Evolutionary conservation across 2,797 vertebrate genomes (phyloP).

Genomic region (Megalops cyprinoides): DNA sequence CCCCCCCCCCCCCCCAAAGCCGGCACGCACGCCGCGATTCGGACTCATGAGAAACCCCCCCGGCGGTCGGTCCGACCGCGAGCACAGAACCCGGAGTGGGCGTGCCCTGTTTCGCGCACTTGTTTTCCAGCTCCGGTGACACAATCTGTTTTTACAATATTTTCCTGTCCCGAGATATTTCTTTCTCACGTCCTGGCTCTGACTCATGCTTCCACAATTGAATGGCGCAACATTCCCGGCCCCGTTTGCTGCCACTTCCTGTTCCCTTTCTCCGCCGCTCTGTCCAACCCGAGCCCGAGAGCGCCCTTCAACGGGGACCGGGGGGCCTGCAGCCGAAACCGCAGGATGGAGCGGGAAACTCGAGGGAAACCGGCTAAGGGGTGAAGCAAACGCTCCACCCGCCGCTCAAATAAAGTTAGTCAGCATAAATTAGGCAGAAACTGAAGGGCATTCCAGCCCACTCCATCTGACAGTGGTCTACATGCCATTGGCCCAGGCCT

Average conservation of each 20-base stretch:
- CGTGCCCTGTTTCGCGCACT: not conserved
- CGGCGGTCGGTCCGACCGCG: not conserved
- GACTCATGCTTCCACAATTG: slow-evolving; percentile 17
- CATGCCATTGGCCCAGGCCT: not conserved
- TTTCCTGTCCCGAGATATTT: not conserved
- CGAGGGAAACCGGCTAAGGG: too few species aligned
- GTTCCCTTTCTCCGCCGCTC: not conserved
- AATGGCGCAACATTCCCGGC: not conserved
- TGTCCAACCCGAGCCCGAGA: not conserved
- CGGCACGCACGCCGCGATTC: not conserved
- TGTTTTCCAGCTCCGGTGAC: not conserved
- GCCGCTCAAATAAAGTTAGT: not conserved
- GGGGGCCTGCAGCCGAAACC: not conserved
- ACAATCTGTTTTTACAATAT: not conserved
- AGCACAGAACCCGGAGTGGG: not conserved
- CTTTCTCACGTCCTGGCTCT: not conserved
- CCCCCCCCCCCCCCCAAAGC: too few species aligned
- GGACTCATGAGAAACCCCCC: not conserved
- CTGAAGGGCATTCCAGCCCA: not conserved
- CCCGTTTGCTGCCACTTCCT: not conserved
- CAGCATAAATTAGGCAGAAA: not conserved
- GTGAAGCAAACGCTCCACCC: not conserved
- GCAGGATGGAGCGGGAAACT: not conserved
- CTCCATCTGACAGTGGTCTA: not conserved
- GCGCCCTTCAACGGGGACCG: not conserved